Percentiles rank a stretch among this genome's conserved stretches.
phyloP scores from a whole-genome alignment of 1,140 invertebrate genomes.

The Capitella teleta region DNA sequence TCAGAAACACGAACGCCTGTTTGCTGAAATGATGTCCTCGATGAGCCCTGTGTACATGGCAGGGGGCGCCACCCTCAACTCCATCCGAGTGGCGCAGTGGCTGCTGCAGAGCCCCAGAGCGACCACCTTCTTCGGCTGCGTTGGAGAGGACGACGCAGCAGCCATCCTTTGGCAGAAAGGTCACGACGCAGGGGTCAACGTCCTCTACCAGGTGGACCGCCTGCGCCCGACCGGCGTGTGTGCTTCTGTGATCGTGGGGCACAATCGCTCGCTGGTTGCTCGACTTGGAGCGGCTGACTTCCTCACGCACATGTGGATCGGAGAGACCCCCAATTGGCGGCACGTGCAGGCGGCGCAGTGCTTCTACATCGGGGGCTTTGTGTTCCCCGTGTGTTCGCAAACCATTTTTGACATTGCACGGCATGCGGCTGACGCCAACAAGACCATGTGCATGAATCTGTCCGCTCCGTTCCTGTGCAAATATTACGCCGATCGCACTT shows the following conservation, averaged over 20 bases:
- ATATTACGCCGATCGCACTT: constrained; percentile 73
- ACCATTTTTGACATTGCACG: constrained; percentile 71
- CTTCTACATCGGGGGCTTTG: constrained; percentile 89
- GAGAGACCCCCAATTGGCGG: constrained; percentile 59
- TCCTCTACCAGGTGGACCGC: constrained; percentile 40
- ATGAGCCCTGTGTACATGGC: constrained; percentile 76
- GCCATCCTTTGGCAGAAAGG: constrained; percentile 74
- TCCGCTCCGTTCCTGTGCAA: constrained; percentile 91
- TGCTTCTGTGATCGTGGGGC: constrained; percentile 4
- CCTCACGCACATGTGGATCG: constrained; percentile 78
- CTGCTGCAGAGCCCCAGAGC: constrained; percentile 61
- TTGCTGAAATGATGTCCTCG: constrained; percentile 52
- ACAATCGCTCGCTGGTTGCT: constrained; percentile 72
- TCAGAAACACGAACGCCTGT: constrained; percentile 64
- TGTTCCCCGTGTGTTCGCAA: constrained; percentile 77
- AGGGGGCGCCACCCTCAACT: constrained; percentile 90
- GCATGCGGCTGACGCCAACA: constrained; percentile 59
- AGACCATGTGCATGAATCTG: constrained; percentile 82
- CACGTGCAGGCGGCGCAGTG: constrained; percentile 70
- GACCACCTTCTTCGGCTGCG: constrained; percentile 82
- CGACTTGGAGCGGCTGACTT: constrained; percentile 88
- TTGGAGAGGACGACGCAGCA: constrained; percentile 83
- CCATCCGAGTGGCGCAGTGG: constrained; percentile 81
- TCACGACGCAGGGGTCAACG: constrained; percentile 68
- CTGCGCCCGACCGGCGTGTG: constrained; percentile 32